Evolutionary conservation across 2,113 vertebrate genomes (phyloP), one percentile per base, ranked within the genome.

Genomic region (Pampusana beccarii): DNA sequence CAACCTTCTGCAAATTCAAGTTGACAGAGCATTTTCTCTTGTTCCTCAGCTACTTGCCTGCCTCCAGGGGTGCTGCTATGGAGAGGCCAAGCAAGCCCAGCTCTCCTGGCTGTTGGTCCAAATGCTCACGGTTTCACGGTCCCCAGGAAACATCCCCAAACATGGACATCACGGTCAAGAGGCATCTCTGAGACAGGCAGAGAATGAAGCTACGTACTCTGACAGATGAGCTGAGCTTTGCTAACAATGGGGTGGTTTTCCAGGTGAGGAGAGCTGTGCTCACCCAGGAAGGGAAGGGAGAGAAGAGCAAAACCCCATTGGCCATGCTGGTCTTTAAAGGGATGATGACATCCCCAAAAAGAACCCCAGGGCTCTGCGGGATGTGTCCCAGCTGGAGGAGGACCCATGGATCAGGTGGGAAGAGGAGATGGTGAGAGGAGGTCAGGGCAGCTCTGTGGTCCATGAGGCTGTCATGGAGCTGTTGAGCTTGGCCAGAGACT

Each of bases 71-170:
- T 64, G 72, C 17, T 73, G 67, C 54, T 56, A 6, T 11, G 34
- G 60, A 83, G 67, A 23, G 83, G 25, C 12, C 31, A 74, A 21
- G 34, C 58, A 54, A 61, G 40, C 18, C 16, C 3, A 2, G n/a
- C 24, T 66, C 46, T 67, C 28, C 60, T 75, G 58, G 25, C 19
- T 9, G 3, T n/a, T 58, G 51, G 3, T 74, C 65, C 78, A 84
- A 33, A 18, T n/a, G 21, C n/a, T 90, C n/a, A 21, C 0, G 0
- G 4, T 20, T 54, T 50, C 1, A 0, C 51, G 57, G 29, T 46
- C 31, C 36, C 21, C 42, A 46, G 60, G 29, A 82, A 88, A 67
- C 33, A 25, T 29, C 42, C 67, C 60, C 50, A 56, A 56, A 38
- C 2, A 1, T 7, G 33, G 64, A 33, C 34, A 60, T 18, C 33